Percentiles rank a stretch among this genome's conserved stretches.
Evolutionary conservation across 2,113 vertebrate species (phyloP).

Genomic region (Megalops atlanticus): DNA sequence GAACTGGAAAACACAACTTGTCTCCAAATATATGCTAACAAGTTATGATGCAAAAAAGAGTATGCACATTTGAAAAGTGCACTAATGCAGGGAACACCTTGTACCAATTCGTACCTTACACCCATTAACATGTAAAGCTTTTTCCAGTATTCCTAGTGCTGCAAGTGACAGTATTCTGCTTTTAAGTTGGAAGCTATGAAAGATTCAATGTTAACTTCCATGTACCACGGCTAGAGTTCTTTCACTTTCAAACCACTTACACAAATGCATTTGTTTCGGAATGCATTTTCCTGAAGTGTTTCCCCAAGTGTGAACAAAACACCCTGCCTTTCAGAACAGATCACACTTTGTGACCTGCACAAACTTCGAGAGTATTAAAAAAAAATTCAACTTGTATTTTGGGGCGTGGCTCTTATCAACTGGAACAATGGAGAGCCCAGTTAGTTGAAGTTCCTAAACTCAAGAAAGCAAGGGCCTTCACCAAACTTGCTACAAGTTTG

Average conservation of each 20-base stretch:
- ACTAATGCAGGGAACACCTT: background rate
- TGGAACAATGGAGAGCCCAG: conserved; percentile 37
- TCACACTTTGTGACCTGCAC: background rate
- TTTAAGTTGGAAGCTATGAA: background rate
- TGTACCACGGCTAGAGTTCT: background rate
- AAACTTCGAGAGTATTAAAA: background rate
- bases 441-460: conserved; percentile 58
- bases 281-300: background rate
- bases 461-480: conserved; percentile 89
- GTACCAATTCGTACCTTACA: too few species aligned
- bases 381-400: background rate
- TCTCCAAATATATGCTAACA: background rate
- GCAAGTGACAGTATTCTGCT: background rate
- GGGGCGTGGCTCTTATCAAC: background rate
- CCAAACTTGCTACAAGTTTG: conserved; percentile 99
- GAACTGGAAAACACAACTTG: background rate
- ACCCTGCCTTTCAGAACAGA: background rate
- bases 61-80: background rate
- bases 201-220: background rate
- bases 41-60: background rate
- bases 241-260: background rate
- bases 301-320: background rate
- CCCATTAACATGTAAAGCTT: too few species aligned
- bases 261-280: background rate
- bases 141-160: background rate